Evolutionary conservation across 1,140 invertebrate species (phyloP), one percentile per base, ranked within the genome.

Genomic region (Neuroterus valhalla): DNA sequence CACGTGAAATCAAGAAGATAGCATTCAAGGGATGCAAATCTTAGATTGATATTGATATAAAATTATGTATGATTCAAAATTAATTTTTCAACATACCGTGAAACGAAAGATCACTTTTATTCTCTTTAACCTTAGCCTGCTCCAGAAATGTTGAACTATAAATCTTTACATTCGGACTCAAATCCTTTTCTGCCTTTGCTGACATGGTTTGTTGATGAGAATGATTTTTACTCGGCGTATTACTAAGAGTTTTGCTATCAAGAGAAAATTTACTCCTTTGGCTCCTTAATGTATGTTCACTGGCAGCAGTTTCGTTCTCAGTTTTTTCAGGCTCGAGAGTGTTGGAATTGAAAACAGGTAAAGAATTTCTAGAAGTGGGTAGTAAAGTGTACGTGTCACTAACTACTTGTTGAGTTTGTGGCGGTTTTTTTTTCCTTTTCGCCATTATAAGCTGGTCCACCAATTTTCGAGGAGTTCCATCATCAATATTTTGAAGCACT

Each of bases 381-480:
- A 77, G 10, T 10, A 85, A 11, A 1, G 75, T 81, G 4, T 80
- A 86, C 17, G 81, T 86, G 15, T 80, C 66, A 45, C 72, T 62
- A 42, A 23, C n/a, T 43, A n/a, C 52, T 17, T 52, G 45, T 23
- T 70, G 66, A 17, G 45, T 14, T 26, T 73, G 68, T 3, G 68
- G 15, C 17, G 80, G 76, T 62, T 81, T 84, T 31, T 79, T 84
- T 43, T 85, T 84, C 31, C 86, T 88, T 26, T 87, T 85, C 14
- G 85, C 81, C 71, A 85, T 81, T 12, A 90, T 71, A 19, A 90
- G 67, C 68, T 88, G 75, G 76, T 90, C 88, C 0, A 90, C 85
- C 11, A 90, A 75, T 76, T 77, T 78, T 31, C 87, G 73, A 6
- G 89, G 88, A 15, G 85, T 86, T 23, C 73, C 71, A 44, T 80